A percentile compares a stretch with the other conserved stretches of the same genome.
Evolutionary conservation across 2,113 vertebrate species (phyloP).

Genomic region (Corvus cornix): DNA sequence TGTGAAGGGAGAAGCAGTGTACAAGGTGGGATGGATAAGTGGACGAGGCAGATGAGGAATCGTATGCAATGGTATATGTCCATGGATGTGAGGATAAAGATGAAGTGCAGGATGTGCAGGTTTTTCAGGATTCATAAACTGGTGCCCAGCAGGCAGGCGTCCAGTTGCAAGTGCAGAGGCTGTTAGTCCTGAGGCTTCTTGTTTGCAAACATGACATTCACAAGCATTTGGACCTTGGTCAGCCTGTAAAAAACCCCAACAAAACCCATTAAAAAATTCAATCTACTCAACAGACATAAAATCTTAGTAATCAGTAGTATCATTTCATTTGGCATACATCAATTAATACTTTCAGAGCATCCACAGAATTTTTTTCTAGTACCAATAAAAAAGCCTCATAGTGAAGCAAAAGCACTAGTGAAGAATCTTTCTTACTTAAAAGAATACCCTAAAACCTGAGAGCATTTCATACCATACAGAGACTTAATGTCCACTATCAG

Average conservation of each 20-base stretch:
- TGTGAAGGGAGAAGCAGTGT: conserved; percentile 90
- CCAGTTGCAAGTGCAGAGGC: conserved; percentile 79
- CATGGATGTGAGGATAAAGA: conserved; percentile 97
- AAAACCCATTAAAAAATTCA: not conserved
- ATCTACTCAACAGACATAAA: not conserved
- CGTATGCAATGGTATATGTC: conserved; percentile 92
- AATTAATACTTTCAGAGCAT: not conserved
- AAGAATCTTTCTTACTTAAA: not conserved
- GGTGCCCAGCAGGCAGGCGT: conserved; percentile 86
- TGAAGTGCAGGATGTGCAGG: conserved; percentile 91
- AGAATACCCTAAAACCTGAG: not conserved
- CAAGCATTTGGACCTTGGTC: conserved; percentile 87
- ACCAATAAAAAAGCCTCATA: not conserved
- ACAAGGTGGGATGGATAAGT: conserved; percentile 90
- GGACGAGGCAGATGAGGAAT: conserved; percentile 89
- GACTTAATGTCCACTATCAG: not conserved
- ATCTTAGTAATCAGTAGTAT: not conserved
- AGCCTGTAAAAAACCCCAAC: conserved; percentile 61
- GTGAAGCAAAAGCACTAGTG: not conserved
- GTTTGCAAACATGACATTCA: conserved; percentile 96
- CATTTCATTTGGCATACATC: not conserved
- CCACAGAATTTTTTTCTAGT: not conserved
- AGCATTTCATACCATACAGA: not conserved
- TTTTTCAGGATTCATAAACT: conserved; percentile 91
- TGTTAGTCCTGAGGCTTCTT: conserved; percentile 83